phyloP scores from a whole-genome alignment of 2,888 invertebrate genomes.

The Rosalia funebris region DNA sequence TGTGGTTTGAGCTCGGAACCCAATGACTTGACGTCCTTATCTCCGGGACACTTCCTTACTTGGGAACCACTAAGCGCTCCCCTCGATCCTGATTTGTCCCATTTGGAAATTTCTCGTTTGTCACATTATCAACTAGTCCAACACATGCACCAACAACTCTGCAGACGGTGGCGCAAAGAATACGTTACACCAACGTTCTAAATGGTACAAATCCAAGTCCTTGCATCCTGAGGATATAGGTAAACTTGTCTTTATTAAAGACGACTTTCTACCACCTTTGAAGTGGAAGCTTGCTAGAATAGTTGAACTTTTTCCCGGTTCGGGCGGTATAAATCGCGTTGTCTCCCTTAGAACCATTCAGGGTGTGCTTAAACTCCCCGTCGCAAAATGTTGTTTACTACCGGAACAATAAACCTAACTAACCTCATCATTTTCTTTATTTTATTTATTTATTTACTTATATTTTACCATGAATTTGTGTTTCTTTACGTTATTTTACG shows the following conservation, averaged over 20 bases:
- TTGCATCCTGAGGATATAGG: too few species aligned
- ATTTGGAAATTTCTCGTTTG: too few species aligned
- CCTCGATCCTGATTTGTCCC: background rate
- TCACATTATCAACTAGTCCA: background rate
- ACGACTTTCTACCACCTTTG: background rate
- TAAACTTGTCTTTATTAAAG: background rate
- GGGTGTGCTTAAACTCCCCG: background rate
- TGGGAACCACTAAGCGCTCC: too few species aligned
- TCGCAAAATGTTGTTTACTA: background rate
- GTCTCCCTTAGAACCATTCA: background rate
- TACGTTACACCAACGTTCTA: too few species aligned
- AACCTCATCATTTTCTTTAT: too few species aligned
- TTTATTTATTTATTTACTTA: too few species aligned
- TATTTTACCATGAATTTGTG: too few species aligned
- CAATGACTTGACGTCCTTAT: background rate
- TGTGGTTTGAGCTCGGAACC: too few species aligned
- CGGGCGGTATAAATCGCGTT: background rate
- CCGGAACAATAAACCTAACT: too few species aligned
- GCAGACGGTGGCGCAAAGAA: background rate
- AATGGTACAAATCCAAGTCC: too few species aligned
- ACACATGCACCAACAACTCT: background rate
- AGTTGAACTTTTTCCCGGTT: background rate
- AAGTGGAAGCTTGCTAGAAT: background rate
- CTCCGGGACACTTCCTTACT: background rate
- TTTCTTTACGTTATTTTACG: too few species aligned